Conservation (phyloP, 2,797 vertebrate genomes). For the Eulemur mongoz region DNA sequence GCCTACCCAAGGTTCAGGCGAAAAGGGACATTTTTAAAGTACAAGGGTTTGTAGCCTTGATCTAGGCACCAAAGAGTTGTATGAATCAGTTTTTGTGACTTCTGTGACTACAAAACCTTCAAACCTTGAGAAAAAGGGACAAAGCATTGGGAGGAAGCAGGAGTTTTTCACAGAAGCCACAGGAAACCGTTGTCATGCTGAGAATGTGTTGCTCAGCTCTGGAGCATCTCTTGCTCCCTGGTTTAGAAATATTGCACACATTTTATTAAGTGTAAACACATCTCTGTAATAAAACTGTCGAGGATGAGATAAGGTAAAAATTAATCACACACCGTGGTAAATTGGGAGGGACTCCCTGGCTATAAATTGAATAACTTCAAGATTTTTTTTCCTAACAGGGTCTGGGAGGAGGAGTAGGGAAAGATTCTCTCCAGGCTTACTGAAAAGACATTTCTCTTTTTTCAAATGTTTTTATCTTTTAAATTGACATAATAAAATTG, state of each 20-base stretch:
- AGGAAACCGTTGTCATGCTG: not conserved
- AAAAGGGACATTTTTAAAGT: not conserved
- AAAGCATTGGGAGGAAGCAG: not conserved
- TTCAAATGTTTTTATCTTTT: not conserved
- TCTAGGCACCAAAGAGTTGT: not conserved
- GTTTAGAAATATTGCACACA: not conserved
- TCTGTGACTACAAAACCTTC: not conserved
- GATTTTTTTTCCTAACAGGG: not conserved
- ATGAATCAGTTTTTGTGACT: not conserved
- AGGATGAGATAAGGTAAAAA: not conserved
- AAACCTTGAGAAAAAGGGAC: not conserved
- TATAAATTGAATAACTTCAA: not conserved
- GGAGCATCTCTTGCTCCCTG: not conserved
- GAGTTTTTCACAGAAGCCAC: not conserved
- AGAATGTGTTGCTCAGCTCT: not conserved
- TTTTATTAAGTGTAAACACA: not conserved
- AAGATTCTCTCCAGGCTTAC: not conserved
- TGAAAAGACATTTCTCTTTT: not conserved
- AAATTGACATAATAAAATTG: not conserved
- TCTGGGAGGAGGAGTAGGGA: not conserved
- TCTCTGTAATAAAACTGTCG: not conserved
- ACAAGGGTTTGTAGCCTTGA: not conserved
- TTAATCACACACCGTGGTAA: not conserved
- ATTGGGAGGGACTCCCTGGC: not conserved
- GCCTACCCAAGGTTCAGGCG: not conserved